Conservation (phyloP, 53 echinoderm and acorn worm species). For the Patiria pectinifera region DNA sequence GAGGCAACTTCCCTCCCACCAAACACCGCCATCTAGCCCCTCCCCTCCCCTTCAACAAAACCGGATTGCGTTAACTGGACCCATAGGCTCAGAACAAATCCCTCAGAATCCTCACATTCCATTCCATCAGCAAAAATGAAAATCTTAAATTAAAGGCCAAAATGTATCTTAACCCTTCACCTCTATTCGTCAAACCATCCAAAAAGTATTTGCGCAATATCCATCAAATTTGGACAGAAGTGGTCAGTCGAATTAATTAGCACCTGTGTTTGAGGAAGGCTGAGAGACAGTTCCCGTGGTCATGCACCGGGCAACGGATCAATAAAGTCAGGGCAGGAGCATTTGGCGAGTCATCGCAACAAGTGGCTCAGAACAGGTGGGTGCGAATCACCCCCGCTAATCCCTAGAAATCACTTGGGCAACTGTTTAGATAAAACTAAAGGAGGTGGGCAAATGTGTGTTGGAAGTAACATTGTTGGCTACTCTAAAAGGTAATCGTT, state of each 20-base stretch:
- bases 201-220: background rate
- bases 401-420: constrained; percentile 8
- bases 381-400: background rate
- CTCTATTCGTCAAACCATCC: background rate
- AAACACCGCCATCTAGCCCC: background rate
- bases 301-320: constrained; percentile 3
- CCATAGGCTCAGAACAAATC: background rate
- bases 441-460: background rate
- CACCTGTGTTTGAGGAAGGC: constrained; percentile 44
- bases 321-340: constrained; percentile 1
- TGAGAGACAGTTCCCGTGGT: background rate
- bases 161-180: background rate
- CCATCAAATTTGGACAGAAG: constrained; percentile 3
- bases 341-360: background rate
- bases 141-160: too few relatives aligned
- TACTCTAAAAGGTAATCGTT: too few relatives aligned
- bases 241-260: constrained; percentile 35
- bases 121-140: background rate
- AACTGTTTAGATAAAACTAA: background rate
- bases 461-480: too few relatives aligned
- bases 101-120: background rate
- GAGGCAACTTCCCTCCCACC: background rate
- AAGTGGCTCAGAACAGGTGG: background rate
- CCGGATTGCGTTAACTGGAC: background rate
- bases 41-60: background rate